Base-by-base conservation (phyloP, 2,797 vertebrate species). In the Rhinogobio ventralis region DNA sequence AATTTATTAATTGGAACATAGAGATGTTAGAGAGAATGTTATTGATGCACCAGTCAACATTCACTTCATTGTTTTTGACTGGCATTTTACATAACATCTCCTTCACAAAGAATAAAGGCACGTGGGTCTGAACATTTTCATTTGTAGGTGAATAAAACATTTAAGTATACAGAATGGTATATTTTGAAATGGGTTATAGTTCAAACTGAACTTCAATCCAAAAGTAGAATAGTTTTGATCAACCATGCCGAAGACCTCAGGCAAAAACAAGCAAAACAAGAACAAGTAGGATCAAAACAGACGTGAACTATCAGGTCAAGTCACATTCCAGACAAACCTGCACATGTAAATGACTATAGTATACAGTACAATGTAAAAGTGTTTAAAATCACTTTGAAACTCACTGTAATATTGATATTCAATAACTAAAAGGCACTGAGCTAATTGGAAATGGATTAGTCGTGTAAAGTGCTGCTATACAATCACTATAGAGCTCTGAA, bases 401-500 rank as follows among this genome's bases (percentile, higher is more conserved):
- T 8, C 45, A 25, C 45, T 11, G 13, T 20, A 80, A 19, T 51
- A 49, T 64, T 74, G 42, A 19, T 36, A 5, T 19, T 36, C 69
- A 74, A 82, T 64, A 53, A 36, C 33, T 83, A 25, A 66, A 82
- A 75, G n/a, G 60, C 72, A 67, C 28, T 6, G 42, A 83, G 49
- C 73, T 36, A 64, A 72, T 39, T 62, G 80, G 8, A 82, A 60
- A 72, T 82, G 25, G 80, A 72, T 82, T 75, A 14, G 45, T 83
- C 67, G 67, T 53, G 71, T 67, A 83, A 83, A 83, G 72, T 39
- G 81, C 60, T 39, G 57, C 72, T 83, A 55, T 53, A 82, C 10
- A 75, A 75, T 83, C 81, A 51, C 66, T 83, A 66, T 7, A 33
- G 49, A 83, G 6, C 30, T 82, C 28, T 39, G 60, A 75, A 55